Base-by-base conservation (phyloP, 2,888 invertebrate species). In the Eupithecia pulchellata region DNA sequence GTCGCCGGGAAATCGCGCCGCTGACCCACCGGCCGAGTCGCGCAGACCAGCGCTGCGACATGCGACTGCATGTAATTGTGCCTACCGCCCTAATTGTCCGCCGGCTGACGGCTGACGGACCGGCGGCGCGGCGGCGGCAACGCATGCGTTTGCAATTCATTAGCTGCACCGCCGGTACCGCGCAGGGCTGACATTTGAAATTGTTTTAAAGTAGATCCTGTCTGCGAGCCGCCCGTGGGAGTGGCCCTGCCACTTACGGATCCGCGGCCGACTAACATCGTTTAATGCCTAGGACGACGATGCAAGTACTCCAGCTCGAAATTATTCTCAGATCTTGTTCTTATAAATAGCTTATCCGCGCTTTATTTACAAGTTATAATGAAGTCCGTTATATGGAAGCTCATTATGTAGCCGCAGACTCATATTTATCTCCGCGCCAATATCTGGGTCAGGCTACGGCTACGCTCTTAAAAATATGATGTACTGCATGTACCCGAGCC, bases 21-120 rank as follows among this genome's bases (percentile, higher is more conserved):
- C 84, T 92, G 93, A 93, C 93, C 93, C 90, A 92, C 86, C 92
- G 89, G 88, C 90, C 89, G 89, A 89, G 82, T 89, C 87, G 87
- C 82, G 65, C 66, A 63, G 62, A 68, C 47, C 73, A 25, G 66
- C 68, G 64, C 72, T 39, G 82, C 76, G 81, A 82, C 76, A 79
- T 81, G 78, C 85, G 85, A 87, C 88, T 88, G 85, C 87, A 84
- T 85, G 88, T 91, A 90, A 92, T 93, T 92, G 91, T 90, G 84
- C 84, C 89, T 90, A 84, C 84, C 89, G 93, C 88, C 92, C 93
- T 92, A 91, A 91, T 92, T 92, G 91, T 89, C 81, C 84, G 82
- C 81, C 79, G 82, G 76, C 82, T 79, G 88, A 85, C 84, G 85
- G 83, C 84, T 87, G 90, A 87, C 84, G 84, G 85, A 84, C 85